These are phyloP conservation scores for Fistularia tabacaria DNA, from an alignment of 2,797 vertebrate genomes.

Conservation along the genomic window DNA sequence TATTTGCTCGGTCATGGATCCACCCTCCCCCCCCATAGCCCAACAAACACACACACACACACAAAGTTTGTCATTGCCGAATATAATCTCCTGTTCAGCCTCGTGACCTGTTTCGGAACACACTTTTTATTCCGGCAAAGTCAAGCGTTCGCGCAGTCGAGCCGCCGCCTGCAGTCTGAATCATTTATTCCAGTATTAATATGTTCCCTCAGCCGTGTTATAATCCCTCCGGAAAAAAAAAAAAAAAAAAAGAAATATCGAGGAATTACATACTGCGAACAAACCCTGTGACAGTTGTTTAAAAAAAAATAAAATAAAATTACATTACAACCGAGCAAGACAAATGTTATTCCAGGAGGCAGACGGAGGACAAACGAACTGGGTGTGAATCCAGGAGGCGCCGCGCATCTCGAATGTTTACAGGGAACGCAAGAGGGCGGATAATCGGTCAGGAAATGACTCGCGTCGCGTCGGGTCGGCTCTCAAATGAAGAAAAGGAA, in stretches of 20 bases:
- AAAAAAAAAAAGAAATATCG: slow-evolving; percentile 16
- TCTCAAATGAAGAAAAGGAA: too few species aligned
- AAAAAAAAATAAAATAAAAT: slow-evolving; percentile 13
- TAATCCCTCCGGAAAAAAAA: slow-evolving; percentile 21
- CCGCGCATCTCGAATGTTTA: too few species aligned
- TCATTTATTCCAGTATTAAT: slow-evolving; percentile 47
- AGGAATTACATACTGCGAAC: slow-evolving; percentile 23
- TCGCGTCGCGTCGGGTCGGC: too few species aligned
- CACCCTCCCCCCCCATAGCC: too few species aligned
- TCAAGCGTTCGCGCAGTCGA: slow-evolving; percentile 13
- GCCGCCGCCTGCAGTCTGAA: slow-evolving; percentile 11
- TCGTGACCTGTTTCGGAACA: slow-evolving; percentile 14
- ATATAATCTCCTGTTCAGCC: slow-evolving; percentile 17
- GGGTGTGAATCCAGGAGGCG: too few species aligned
- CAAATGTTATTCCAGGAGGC: too few species aligned
- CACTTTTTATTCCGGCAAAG: slow-evolving; percentile 7
- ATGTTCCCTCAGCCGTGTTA: slow-evolving; percentile 22
- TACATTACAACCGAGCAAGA: slow-evolving; percentile 40
- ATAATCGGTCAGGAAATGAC: too few species aligned
- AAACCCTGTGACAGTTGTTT: slow-evolving; percentile 10
- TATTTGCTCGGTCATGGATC: slow-evolving; percentile 25
- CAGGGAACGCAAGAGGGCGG: too few species aligned
- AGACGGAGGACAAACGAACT: slow-evolving; percentile 1
- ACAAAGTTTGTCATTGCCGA: slow-evolving; percentile 1
- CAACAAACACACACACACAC: background rate